A percentile compares a stretch with the other conserved stretches of the same genome.
Conservation (phyloP, 1,140 invertebrate genomes). For the Trachymyrmex septentrionalis region DNA sequence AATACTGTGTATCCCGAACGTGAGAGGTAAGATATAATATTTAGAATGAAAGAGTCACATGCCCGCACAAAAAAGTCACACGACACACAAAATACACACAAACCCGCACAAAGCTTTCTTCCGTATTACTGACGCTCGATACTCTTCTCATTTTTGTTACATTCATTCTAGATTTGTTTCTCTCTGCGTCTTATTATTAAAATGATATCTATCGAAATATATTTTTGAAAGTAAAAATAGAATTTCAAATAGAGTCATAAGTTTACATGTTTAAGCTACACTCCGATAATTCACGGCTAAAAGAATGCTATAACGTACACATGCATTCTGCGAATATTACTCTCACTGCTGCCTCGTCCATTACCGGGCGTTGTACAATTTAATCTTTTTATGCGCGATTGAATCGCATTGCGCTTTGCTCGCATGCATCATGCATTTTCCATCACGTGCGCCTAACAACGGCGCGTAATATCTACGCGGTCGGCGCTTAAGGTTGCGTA, state of each 20-base stretch:
- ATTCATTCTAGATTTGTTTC: neutral
- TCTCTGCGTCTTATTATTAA: neutral
- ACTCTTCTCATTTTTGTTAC: neutral
- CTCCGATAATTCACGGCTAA: neutral
- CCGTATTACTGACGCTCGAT: neutral
- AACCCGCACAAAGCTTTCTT: neutral
- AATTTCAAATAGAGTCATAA: neutral
- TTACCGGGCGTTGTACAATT: conserved; percentile 33
- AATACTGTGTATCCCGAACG: conserved; percentile 18
- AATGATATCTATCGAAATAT: neutral
- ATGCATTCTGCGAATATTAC: neutral
- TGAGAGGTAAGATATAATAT: neutral
- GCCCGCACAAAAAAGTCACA: too few relatives aligned
- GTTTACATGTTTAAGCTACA: neutral
- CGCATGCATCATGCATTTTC: conserved; percentile 42
- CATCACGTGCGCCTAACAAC: conserved; percentile 30
- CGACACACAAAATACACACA: neutral
- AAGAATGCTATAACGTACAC: neutral
- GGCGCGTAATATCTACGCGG: conserved; percentile 27
- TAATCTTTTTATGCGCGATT: conserved; percentile 46
- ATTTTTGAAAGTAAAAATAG: neutral
- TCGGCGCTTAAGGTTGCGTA: conserved; percentile 36
- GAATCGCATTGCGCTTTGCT: conserved; percentile 43
- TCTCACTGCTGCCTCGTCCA: neutral
- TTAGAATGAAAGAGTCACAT: neutral